A percentile compares a stretch with the other conserved stretches of the same genome.
Conservation (phyloP, 2,888 invertebrate species). For the Pollenia griseotomentosa region DNA sequence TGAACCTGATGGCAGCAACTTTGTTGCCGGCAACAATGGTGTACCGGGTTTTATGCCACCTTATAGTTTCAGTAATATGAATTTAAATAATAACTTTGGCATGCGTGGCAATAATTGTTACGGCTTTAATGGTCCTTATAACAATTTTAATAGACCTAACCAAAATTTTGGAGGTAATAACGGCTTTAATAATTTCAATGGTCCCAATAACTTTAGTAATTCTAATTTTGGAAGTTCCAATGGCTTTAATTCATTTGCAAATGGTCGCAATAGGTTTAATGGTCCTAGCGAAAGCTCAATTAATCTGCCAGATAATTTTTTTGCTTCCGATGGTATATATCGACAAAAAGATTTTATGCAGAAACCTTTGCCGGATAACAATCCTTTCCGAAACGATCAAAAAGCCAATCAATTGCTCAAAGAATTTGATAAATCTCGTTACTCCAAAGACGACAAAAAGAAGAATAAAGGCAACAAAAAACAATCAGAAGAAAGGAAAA, state of each 20-base stretch:
- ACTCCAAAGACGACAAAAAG: conserved; percentile 8
- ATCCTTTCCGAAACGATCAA: conserved; percentile 34
- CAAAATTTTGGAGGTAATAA: conserved; percentile 11
- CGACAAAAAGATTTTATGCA: conserved; percentile 58
- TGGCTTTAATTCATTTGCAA: background rate
- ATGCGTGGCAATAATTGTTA: background rate
- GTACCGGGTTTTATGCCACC: background rate
- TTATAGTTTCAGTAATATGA: background rate
- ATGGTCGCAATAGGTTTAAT: background rate
- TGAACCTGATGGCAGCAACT: background rate
- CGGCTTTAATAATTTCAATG: background rate
- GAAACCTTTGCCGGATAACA: conserved; percentile 23
- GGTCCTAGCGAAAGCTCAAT: background rate
- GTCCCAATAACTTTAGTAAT: background rate
- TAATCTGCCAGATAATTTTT: conserved; percentile 23
- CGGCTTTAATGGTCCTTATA: background rate
- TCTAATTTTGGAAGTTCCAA: background rate
- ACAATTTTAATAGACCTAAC: conserved; percentile 5
- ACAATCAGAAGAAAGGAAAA: background rate
- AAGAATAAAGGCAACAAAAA: background rate
- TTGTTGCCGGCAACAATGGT: background rate
- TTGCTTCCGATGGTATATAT: conserved; percentile 56
- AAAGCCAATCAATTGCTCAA: conserved; percentile 3
- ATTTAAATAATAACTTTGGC: background rate
- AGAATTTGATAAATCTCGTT: conserved; percentile 10